phyloP scores from a whole-genome alignment of 2,797 vertebrate species.

The Oreonectes daqikongensis region DNA sequence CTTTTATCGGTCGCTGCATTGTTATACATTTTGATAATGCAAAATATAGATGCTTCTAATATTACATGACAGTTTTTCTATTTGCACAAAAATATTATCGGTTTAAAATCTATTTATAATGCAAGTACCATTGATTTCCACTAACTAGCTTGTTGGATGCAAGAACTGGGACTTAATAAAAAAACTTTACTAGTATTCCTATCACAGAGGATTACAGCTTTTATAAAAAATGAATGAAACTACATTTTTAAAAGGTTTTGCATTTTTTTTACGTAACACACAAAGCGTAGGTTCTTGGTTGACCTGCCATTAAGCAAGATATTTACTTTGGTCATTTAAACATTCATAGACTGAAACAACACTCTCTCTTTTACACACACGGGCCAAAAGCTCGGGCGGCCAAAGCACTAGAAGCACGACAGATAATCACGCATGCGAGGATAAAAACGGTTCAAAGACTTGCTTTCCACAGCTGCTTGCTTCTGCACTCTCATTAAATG shows the following conservation, averaged over 20 bases:
- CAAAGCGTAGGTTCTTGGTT: neutral
- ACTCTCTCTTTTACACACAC: neutral
- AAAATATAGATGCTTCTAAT: neutral
- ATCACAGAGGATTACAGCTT: too few relatives aligned
- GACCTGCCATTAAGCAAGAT: neutral
- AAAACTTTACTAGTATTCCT: neutral
- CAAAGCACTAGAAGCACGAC: slow-evolving; percentile 33
- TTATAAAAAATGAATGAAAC: neutral
- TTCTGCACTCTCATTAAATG: slow-evolving; percentile 55
- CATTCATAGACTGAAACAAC: slow-evolving; percentile 35
- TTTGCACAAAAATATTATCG: neutral
- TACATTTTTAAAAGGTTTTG: too few relatives aligned
- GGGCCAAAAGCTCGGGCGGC: slow-evolving; percentile 25
- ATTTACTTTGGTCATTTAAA: slow-evolving; percentile 39
- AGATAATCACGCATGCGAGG: slow-evolving; percentile 46
- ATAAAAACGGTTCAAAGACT: slow-evolving; percentile 41
- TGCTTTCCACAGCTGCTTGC: slow-evolving; percentile 12
- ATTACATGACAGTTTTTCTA: neutral
- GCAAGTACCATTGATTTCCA: slow-evolving; percentile 20
- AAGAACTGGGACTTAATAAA: neutral
- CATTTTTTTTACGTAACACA: neutral
- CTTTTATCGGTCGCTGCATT: slow-evolving; percentile 8
- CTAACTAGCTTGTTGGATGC: slow-evolving; percentile 3
- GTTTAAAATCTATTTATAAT: slow-evolving; percentile 4
- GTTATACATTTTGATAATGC: neutral